phyloP scores from a whole-genome alignment of 1,140 invertebrate species.

The Venturia canescens region DNA sequence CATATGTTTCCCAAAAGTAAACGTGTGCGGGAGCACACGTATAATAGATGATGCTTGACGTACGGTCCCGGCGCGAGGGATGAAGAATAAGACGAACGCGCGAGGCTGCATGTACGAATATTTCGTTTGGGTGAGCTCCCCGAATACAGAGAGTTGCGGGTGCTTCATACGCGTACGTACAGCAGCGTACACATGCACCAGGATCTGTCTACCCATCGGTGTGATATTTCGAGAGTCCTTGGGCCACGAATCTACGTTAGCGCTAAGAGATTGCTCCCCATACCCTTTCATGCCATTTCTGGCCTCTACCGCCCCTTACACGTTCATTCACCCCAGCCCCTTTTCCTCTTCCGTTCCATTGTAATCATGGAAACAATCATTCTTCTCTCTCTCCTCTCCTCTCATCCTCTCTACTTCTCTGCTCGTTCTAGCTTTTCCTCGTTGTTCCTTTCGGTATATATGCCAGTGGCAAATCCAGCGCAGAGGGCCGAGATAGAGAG shows the following conservation, averaged over 20 bases:
- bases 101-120: background rate
- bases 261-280: constrained; percentile 74
- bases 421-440: constrained; percentile 48
- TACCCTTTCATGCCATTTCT: constrained; percentile 54
- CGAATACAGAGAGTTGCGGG: too few relatives aligned
- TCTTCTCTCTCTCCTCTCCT: constrained; percentile 65
- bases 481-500: too few relatives aligned
- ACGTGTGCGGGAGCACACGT: background rate
- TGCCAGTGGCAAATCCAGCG: background rate
- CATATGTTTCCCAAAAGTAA: background rate
- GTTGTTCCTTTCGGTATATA: constrained; percentile 6
- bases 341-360: constrained; percentile 70
- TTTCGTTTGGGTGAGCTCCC: background rate
- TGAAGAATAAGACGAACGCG: constrained; percentile 27
- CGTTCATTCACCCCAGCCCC: constrained; percentile 47
- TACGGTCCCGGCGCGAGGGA: background rate
- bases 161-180: too few relatives aligned
- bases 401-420: constrained; percentile 18
- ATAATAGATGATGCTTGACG: background rate
- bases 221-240: constrained; percentile 73
- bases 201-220: constrained; percentile 59
- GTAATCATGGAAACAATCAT: constrained; percentile 77
- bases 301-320: constrained; percentile 25
- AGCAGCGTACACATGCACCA: background rate
- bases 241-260: constrained; percentile 73